A percentile compares a stretch with the other conserved stretches of the same genome.
Evolutionary conservation across 2,113 vertebrate genomes (phyloP).

Genomic region (Sminthopsis crassicaudata): DNA sequence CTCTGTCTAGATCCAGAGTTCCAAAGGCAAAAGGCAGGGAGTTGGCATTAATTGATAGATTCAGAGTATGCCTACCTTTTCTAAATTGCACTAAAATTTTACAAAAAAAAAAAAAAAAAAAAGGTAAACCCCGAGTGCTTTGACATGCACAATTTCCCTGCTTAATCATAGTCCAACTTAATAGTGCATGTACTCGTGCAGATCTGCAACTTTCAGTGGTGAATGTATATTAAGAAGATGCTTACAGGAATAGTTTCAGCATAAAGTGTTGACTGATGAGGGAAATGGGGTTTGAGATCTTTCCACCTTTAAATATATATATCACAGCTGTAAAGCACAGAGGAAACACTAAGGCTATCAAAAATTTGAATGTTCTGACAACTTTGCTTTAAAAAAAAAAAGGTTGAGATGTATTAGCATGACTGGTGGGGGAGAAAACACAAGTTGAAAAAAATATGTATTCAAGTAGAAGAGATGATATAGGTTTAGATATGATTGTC

Average conservation of each 20-base stretch:
- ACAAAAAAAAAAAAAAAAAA: background rate
- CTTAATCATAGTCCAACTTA: background rate
- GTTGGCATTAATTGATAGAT: background rate
- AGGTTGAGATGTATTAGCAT: background rate
- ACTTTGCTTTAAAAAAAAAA: background rate
- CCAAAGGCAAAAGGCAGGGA: background rate
- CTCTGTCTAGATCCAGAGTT: background rate
- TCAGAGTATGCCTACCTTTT: background rate
- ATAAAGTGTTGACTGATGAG: background rate
- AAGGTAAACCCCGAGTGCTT: background rate
- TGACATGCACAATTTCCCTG: background rate
- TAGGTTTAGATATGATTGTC: background rate
- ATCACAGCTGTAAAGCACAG: background rate
- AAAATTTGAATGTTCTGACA: background rate
- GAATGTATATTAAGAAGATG: background rate
- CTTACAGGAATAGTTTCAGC: background rate
- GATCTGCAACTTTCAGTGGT: background rate
- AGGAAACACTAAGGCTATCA: background rate
- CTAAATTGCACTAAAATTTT: background rate
- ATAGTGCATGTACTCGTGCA: background rate
- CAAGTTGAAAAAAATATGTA: background rate
- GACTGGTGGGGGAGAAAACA: background rate
- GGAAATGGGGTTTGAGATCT: background rate
- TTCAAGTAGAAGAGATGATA: background rate
- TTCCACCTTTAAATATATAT: background rate